Conservation (phyloP, 1,140 invertebrate species). For the Bombus balteatus region DNA sequence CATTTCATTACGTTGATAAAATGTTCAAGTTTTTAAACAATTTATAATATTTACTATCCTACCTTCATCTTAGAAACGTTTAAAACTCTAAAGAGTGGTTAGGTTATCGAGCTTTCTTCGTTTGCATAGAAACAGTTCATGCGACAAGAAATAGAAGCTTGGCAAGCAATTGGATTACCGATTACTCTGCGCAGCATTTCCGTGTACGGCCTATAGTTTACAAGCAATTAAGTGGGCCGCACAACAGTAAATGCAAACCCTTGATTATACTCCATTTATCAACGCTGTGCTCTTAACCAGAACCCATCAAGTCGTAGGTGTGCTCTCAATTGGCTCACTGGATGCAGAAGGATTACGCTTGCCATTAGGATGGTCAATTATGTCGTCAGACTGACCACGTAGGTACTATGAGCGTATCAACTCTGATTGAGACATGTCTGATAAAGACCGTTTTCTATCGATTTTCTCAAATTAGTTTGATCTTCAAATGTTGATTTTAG, state of each 20-base stretch:
- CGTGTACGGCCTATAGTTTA: slow-evolving; percentile 29
- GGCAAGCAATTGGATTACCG: slow-evolving; percentile 21
- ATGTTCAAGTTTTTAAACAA: too few relatives aligned
- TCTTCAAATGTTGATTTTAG: too few relatives aligned
- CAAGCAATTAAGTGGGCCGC: slow-evolving; percentile 31
- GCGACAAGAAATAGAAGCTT: slow-evolving; percentile 3
- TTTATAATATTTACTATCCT: too few relatives aligned
- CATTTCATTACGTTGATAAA: too few relatives aligned
- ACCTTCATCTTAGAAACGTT: background rate
- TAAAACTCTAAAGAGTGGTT: background rate
- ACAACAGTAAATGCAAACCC: slow-evolving; percentile 25
- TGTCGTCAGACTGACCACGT: background rate
- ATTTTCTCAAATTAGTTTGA: background rate
- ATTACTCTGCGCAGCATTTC: slow-evolving; percentile 2
- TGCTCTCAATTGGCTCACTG: background rate
- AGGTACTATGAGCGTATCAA: background rate
- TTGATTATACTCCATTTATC: slow-evolving; percentile 50
- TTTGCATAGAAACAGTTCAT: background rate
- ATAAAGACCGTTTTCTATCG: background rate
- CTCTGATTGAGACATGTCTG: background rate
- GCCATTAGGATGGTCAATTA: slow-evolving; percentile 15
- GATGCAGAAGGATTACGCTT: slow-evolving; percentile 14
- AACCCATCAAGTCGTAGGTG: slow-evolving; percentile 17
- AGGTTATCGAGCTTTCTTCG: background rate
- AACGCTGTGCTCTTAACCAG: slow-evolving; percentile 33